Base-by-base conservation (phyloP, 2,888 invertebrate genomes). In the Panorpa germanica region DNA sequence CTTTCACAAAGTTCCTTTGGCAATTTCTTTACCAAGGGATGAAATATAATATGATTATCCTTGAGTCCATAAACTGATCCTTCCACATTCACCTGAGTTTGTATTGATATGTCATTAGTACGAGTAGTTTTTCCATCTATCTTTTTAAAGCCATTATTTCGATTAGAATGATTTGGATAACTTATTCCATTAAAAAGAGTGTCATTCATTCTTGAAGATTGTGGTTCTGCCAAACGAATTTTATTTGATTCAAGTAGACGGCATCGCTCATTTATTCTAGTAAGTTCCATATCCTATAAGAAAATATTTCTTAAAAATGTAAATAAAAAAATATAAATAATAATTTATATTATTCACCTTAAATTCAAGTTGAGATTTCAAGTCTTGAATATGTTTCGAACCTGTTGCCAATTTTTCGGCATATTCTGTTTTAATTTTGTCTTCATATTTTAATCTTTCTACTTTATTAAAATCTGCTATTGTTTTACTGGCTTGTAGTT, bases 241-340 rank as follows among this genome's bases (percentile, higher is more conserved):
- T 57, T 60, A 8, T 45, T 46, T 6, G 57, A 57, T 38, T 60
- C 59, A 29, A 60, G 40, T 41, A 55, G 51, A 37, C 53, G 55
- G 36, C 57, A 59, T 43, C 59, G 61, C 39, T 64, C 64, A 40
- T 64, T 66, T 25, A 61, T 45, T 39, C 62, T 65, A 30, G 59
- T 57, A 42, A 66, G 59, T 52, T 66, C 65, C 18, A 67, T 44
- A 46, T 62, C 61, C 63, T 65, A 49, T 33, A 61, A 55, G 29
- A 7, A 12, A 29, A 19, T 11, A n/a, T 15, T 12, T 11, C 25
- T 28, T 11, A 18, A 19, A n/a, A 28, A 13, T 14, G 21, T 11
- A 4, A 25, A 21, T 7, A 8, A 22, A 28, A 13, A 9, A 13
- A 33, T 10, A 31, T 9, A 10, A 12, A 16, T 28, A 15, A 25